Conservation (phyloP, 2,797 vertebrate genomes). For the Sebastes dallii region DNA sequence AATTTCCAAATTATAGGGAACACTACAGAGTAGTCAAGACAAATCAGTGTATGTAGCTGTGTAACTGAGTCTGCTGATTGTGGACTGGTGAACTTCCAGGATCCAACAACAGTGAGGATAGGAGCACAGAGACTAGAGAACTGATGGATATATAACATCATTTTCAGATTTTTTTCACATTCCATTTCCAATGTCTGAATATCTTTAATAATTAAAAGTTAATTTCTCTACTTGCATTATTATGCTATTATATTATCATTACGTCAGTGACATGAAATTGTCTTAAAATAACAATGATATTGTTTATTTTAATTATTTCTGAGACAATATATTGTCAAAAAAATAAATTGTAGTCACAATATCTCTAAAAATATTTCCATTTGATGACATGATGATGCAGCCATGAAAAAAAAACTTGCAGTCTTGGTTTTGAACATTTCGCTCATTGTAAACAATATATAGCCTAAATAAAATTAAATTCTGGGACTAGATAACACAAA, state of each 20-base stretch:
- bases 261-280: too few species aligned
- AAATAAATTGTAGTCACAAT: background rate
- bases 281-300: too few species aligned
- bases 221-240: background rate
- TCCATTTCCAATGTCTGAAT: too few species aligned
- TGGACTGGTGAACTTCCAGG: background rate
- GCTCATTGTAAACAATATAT: background rate
- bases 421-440: background rate
- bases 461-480: background rate
- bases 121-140: background rate
- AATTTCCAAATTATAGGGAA: background rate
- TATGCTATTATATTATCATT: background rate
- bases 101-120: too few species aligned
- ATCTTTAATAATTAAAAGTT: background rate
- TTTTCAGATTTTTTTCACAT: too few species aligned
- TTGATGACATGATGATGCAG: background rate
- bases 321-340: too few species aligned
- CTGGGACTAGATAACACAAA: background rate
- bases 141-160: background rate
- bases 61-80: background rate
- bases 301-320: too few species aligned
- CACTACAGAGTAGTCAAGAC: background rate
- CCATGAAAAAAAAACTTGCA: background rate
- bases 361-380: background rate
- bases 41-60: too few species aligned